Percentiles rank a stretch among this genome's conserved stretches.
Conservation (phyloP, 92 coral and sea anemone genomes). For the Phenganax stokvisi region DNA sequence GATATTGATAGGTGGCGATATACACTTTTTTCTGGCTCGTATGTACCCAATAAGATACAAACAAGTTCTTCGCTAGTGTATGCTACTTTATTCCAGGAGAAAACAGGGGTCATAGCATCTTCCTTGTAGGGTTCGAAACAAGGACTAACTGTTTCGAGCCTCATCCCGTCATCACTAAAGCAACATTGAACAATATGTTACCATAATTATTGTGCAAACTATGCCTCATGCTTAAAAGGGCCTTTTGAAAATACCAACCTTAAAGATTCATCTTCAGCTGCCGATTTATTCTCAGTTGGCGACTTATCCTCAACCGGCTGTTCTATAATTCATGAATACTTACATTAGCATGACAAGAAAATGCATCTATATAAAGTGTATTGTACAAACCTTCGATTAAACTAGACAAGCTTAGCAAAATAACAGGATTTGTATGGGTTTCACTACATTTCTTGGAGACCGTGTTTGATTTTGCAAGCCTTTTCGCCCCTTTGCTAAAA, state of each 20-base stretch:
- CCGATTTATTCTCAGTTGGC: neutral
- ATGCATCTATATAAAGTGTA: neutral
- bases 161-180: neutral
- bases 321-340: neutral
- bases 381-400: neutral
- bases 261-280: neutral
- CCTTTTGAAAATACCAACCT: neutral
- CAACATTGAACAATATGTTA: neutral
- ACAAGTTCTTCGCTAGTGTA: constrained; percentile 24
- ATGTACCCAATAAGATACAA: neutral
- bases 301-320: neutral
- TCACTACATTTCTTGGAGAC: too few species aligned
- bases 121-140: constrained; percentile 15
- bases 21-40: constrained; percentile 21
- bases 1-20: constrained; percentile 42
- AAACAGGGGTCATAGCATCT: constrained; percentile 20
- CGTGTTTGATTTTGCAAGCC: too few species aligned
- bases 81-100: constrained; percentile 20
- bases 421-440: too few species aligned
- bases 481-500: too few species aligned
- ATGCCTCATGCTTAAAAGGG: neutral
- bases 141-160: neutral
- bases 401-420: neutral
- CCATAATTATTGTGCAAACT: neutral
- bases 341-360: neutral